Evolutionary conservation across 1,140 invertebrate genomes (phyloP).

Genomic region (Scylla paramamosain): DNA sequence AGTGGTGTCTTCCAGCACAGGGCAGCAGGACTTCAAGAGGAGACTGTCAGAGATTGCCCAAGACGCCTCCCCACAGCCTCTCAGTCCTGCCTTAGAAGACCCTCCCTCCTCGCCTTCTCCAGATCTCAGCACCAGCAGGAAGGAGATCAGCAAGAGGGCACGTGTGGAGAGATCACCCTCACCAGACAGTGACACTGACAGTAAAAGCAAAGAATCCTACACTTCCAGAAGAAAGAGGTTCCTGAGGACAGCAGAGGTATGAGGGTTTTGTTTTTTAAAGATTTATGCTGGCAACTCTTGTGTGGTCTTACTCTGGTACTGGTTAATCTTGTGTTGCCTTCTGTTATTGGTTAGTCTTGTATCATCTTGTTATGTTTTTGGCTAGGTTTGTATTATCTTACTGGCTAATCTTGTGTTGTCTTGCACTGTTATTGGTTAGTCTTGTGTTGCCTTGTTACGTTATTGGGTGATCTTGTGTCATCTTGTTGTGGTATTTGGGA

Average conservation of each 20-base stretch:
- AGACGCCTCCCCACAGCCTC: slow-evolving; percentile 4
- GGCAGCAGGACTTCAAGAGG: slow-evolving; percentile 44
- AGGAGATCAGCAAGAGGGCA: slow-evolving; percentile 25
- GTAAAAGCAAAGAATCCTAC: slow-evolving; percentile 44
- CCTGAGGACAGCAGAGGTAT: slow-evolving; percentile 67
- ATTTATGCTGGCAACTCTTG: neutral
- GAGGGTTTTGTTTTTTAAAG: neutral
- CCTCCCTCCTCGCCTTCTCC: neutral
- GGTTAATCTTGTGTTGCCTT: too few species aligned
- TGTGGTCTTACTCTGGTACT: too few species aligned
- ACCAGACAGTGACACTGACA: neutral
- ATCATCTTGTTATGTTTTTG: too few species aligned
- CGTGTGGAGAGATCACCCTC: neutral
- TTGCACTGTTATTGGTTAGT: too few species aligned
- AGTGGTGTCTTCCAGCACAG: neutral
- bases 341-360: too few species aligned
- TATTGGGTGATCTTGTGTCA: too few species aligned
- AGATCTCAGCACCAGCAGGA: neutral
- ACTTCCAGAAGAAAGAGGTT: slow-evolving; percentile 54
- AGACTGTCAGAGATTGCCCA: slow-evolving; percentile 4
- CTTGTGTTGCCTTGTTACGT: too few species aligned
- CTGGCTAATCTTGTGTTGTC: too few species aligned
- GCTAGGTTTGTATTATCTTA: too few species aligned
- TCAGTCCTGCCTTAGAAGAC: neutral
- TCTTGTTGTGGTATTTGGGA: too few species aligned